Percentiles rank a stretch among this genome's conserved stretches.
These are phyloP conservation scores for Scalopus aquaticus DNA, from an alignment of 2,113 vertebrate genomes.

Conservation along the genomic window DNA sequence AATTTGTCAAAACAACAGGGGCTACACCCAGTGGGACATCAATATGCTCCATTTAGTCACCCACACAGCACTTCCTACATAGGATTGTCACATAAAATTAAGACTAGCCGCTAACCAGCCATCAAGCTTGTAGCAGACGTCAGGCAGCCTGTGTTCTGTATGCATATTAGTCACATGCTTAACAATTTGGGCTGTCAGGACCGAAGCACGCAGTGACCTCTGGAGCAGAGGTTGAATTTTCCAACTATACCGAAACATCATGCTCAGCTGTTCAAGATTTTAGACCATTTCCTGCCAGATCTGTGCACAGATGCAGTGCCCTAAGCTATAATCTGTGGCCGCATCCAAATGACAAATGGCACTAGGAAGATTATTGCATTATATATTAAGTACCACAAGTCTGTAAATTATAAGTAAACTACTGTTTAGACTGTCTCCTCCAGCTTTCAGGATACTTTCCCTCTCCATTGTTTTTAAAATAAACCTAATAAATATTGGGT, in stretches of 20 bases:
- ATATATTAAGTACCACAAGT: slow-evolving; percentile 98
- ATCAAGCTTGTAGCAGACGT: slow-evolving; percentile 87
- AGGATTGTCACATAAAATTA: slow-evolving; percentile 91
- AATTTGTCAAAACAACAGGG: slow-evolving; percentile 97
- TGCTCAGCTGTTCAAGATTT: slow-evolving; percentile 97
- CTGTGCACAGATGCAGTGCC: slow-evolving; percentile 98
- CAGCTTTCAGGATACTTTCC: slow-evolving; percentile 84
- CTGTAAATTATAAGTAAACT: slow-evolving; percentile 97
- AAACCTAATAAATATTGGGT: slow-evolving; percentile 86
- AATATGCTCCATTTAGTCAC: slow-evolving; percentile 96
- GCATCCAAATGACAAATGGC: slow-evolving; percentile 97
- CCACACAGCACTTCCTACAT: slow-evolving; percentile 87
- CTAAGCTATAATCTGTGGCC: slow-evolving; percentile 98
- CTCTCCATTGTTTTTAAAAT: slow-evolving; percentile 71
- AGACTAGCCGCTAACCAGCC: slow-evolving; percentile 90
- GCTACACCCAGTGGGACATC: slow-evolving; percentile 94
- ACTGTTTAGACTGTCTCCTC: slow-evolving; percentile 87
- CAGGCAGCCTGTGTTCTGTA: slow-evolving; percentile 88
- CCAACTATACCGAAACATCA: slow-evolving; percentile 88
- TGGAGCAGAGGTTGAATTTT: slow-evolving; percentile 91
- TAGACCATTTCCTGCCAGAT: slow-evolving; percentile 95
- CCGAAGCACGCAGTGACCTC: slow-evolving; percentile 90
- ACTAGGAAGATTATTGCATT: slow-evolving; percentile 96
- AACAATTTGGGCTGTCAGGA: slow-evolving; percentile 90
- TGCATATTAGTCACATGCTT: slow-evolving; percentile 90